Percentiles rank a stretch among this genome's conserved stretches.
These are phyloP conservation scores for Lepisosteus oculatus DNA, from an alignment of 2,113 vertebrate genomes.

Conservation along the genomic window DNA sequence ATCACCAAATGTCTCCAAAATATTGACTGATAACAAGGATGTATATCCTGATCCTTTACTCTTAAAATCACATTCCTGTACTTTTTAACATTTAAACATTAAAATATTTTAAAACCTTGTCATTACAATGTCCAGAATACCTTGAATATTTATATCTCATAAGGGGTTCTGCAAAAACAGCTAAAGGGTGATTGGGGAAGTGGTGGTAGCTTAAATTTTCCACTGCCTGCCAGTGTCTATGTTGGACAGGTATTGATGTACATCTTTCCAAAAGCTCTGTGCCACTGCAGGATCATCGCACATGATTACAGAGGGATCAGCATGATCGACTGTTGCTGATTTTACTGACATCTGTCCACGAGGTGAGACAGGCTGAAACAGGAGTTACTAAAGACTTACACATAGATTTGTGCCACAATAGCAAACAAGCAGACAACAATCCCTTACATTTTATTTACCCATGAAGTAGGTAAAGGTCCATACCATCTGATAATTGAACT, in stretches of 20 bases:
- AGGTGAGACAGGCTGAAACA: conserved; percentile 80
- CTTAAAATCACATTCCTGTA: no score
- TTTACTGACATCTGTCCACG: conserved; percentile 89
- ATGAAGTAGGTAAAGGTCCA: not conserved
- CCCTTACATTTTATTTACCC: conserved; percentile 6
- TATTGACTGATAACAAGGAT: no score
- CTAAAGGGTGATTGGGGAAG: conserved; percentile 18
- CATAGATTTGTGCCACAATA: conserved; percentile 63
- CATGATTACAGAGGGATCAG: conserved; percentile 80
- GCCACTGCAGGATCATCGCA: conserved; percentile 67
- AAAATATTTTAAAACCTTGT: no score
- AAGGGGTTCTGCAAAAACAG: no score
- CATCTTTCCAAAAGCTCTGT: conserved; percentile 61
- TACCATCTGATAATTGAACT: conserved; percentile 16
- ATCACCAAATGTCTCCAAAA: no score
- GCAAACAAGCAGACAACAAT: not conserved
- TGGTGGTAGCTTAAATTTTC: conserved; percentile 7
- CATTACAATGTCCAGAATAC: no score
- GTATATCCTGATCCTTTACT: no score
- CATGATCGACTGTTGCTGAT: conserved; percentile 85
- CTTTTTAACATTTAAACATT: no score
- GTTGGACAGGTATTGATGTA: conserved; percentile 39
- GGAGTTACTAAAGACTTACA: conserved; percentile 77
- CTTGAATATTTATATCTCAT: no score
- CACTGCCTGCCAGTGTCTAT: conserved; percentile 34